Evolutionary conservation across 1,140 invertebrate species (phyloP), one percentile per base, ranked within the genome.

Genomic region (Drosophila parabipectinata): DNA sequence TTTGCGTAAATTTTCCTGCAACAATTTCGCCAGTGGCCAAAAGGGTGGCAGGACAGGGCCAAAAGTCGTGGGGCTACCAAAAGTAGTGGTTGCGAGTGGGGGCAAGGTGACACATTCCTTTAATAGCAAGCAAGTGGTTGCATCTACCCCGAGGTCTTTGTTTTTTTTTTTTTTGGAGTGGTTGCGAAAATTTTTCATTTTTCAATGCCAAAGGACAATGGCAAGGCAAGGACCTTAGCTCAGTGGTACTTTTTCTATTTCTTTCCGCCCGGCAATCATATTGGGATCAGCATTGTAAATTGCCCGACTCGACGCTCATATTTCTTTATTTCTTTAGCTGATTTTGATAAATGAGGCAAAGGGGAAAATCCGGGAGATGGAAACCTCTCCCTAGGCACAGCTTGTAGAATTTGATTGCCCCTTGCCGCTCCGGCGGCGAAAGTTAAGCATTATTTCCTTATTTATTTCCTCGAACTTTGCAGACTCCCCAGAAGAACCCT

Each of bases 371-470:
- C 21, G 18, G 59, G 24, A 52, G 34, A 32, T 61, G 63, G 54
- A 30, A 54, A 53, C 57, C 12, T 56, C 62, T 72, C 51, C 57
- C 68, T 14, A 44, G 60, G 63, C 63, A 55, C 45, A 75, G 72
- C 61, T 72, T 68, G 55, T 51, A 57, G 15, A 72, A 77, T 80
- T 80, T 82, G 56, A 77, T 81, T 81, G 73, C 76, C 59, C 59
- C 57, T 77, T 58, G 72, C 21, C 21, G 2, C 62, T 58, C 15
- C 9, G 21, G 4, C 50, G 41, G 55, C 48, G 39, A 68, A 78
- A 84, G 81, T 85, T 85, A 74, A 85, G 77, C 77, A 77, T 75
- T 79, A 81, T 81, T 81, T 87, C 77, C 78, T 81, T 85, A 77
- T 84, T 84, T 84, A 79, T 84, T 85, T 85, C 63, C 77, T 58